phyloP scores from a whole-genome alignment of 2,113 vertebrate genomes.

The Ancistrus triradiatus region DNA sequence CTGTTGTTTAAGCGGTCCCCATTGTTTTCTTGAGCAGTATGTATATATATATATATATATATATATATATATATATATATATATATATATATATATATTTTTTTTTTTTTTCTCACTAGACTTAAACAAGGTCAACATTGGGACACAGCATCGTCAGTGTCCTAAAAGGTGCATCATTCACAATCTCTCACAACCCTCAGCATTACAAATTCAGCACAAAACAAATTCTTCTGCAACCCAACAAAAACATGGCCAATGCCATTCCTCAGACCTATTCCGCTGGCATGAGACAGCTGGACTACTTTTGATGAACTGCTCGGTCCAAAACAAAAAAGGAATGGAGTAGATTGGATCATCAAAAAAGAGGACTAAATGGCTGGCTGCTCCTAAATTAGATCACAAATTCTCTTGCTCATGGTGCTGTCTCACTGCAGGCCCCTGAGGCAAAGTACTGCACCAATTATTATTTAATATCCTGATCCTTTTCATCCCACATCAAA shows the following conservation, averaged over 20 bases:
- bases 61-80: too few relatives aligned
- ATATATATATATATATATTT: too few relatives aligned
- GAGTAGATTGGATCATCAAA: slow-evolving; percentile 56
- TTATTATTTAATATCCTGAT: slow-evolving; percentile 62
- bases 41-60: too few relatives aligned
- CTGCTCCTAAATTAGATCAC: slow-evolving; percentile 79
- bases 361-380: slow-evolving; percentile 60
- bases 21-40: too few relatives aligned
- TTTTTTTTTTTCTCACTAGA: too few relatives aligned
- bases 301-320: slow-evolving; percentile 16
- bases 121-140: too few relatives aligned
- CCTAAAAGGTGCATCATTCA: too few relatives aligned
- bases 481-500: slow-evolving; percentile 51
- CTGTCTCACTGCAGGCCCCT: slow-evolving; percentile 61
- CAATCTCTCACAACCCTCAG: too few relatives aligned
- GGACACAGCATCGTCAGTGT: too few relatives aligned
- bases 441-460: slow-evolving; percentile 72
- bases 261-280: background rate
- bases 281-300: slow-evolving; percentile 9
- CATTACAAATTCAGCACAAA: background rate
- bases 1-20: too few relatives aligned
- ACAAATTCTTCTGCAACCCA: background rate
- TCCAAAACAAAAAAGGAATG: slow-evolving; percentile 19
- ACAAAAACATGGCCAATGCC: background rate
- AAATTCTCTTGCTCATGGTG: slow-evolving; percentile 75